These are phyloP conservation scores for Denticeps clupeoides DNA, from an alignment of 2,797 vertebrate genomes.

Conservation along the genomic window DNA sequence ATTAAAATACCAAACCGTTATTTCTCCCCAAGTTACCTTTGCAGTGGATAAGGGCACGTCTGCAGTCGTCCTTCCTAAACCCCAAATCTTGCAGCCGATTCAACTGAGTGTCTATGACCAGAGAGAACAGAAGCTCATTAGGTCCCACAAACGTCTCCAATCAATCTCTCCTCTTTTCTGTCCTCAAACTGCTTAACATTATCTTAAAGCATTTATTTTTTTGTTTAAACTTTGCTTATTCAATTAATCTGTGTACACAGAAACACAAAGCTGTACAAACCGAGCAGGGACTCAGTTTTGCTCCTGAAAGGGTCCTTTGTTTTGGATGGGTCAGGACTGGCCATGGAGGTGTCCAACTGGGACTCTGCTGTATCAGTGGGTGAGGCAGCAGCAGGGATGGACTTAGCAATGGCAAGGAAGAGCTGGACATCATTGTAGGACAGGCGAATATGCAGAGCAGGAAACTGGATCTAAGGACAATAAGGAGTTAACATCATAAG, in stretches of 20 bases:
- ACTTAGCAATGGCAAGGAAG: conserved; percentile 89
- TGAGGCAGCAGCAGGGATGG: conserved; percentile 65
- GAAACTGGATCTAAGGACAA: conserved; percentile 79
- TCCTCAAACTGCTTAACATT: no score
- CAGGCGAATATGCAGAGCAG: conserved; percentile 83
- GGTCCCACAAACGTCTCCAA: background rate
- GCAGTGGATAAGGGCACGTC: conserved; percentile 69
- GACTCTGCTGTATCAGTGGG: conserved; percentile 1
- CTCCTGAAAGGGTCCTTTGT: conserved; percentile 50
- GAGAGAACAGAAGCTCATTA: background rate
- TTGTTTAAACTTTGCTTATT: no score
- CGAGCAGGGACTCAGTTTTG: conserved; percentile 67
- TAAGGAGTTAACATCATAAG: background rate
- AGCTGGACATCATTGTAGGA: conserved; percentile 96
- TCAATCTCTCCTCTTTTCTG: no score
- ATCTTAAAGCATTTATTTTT: no score
- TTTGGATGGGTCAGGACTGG: conserved; percentile 19
- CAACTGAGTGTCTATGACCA: conserved; percentile 69
- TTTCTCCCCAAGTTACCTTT: no score
- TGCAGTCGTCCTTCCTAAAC: conserved; percentile 80
- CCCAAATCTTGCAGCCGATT: conserved; percentile 79
- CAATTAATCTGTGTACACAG: no score
- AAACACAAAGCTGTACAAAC: no score
- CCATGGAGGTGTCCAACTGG: conserved; percentile 16
- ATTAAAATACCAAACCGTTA: background rate